Base-by-base conservation (phyloP, 2,797 vertebrate species). In the Amphiprion clarkii region DNA sequence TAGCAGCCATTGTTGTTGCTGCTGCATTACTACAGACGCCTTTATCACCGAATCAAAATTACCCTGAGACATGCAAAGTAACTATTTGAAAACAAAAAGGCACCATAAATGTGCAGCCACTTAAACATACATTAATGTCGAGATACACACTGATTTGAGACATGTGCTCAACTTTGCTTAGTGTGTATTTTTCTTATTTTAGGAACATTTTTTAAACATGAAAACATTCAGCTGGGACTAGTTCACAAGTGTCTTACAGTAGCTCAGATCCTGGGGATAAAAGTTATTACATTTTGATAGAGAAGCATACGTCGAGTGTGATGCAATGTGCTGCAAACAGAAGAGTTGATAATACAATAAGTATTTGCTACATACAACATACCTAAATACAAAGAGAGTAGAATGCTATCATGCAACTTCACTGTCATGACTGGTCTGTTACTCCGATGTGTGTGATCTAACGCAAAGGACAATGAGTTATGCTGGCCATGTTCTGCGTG, bases 41-140 rank as follows among this genome's bases (percentile, higher is more conserved):
- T 83, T 79, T 56, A 85, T 82, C 74, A 74, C 31, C 10, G 40
- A 67, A 49, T 70, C 39, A 31, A 54, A 79, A 82, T 61, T n/a
- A 62, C 57, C 62, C 48, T 21, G 44, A 78, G 44, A 63, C 54
- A 55, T 70, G 65, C 59, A 76, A 71, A 81, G 40, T 36, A 68
- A 46, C 33, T 71, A 49, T 74, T 68, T 67, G 55, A 81, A 76
- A 81, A 76, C 31, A 79, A 76, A 74, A 33, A 61, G 31, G 21
- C 31, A 12, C 14, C 17, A 19, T 67, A 46, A 66, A 74, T 64
- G 49, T 59, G 56, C 57, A 61, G 39, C 25, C 60, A 62, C 25
- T 77, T 61, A 8, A 6, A 78, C 60, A 48, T 39, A 21, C 25
- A 78, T 75, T 25, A 44, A 62, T 23, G 56, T 31, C 9, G 5